Evolutionary conservation across 2,113 vertebrate genomes (phyloP), one percentile per base, ranked within the genome.

Genomic region (Periophthalmus modestus): DNA sequence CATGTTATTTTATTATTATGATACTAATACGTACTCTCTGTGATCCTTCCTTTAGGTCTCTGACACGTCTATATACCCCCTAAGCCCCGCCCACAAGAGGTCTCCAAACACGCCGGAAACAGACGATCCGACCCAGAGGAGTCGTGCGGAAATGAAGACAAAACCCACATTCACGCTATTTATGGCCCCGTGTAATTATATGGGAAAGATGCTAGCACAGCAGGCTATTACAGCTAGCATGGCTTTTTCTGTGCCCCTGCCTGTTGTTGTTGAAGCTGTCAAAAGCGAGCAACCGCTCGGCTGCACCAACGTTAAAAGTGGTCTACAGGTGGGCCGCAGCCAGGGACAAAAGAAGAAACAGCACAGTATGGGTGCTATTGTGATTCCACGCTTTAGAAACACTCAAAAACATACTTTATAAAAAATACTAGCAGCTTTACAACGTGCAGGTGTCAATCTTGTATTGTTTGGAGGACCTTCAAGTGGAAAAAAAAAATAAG

Each of bases 171-270:
- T 63, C 23, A 84, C 86, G 85, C 80, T 89, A 87, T 90, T 90
- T 89, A 82, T 71, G 75, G 85, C 80, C 66, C 72, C 23, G 71
- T 83, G 71, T 87, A 87, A 91, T 88, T 88, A 88, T 66, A 81
- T 78, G 75, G 80, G 82, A 81, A 78, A 79, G 78, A 68, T 79
- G 74, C 72, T 77, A 76, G 82, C 78, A 82, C 82, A 76, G 80
- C 73, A 52, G 80, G 69, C 66, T 71, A 63, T 54, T 61, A 52
- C 61, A 76, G 71, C 68, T 66, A 54, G 69, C 73, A 68, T 48
- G 34, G 59, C 57, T 74, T 68, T 74, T 69, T 73, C 59, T 24
- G 61, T 54, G 68, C 54, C 52, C 59, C 15, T 33, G 59, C 28
- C 65, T 55, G 67, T 52, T 69, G 63, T 52, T 66, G 55, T 69